Evolutionary conservation across 64 coral and sea anemone species (phyloP).

Genomic region (Montipora cactus): DNA sequence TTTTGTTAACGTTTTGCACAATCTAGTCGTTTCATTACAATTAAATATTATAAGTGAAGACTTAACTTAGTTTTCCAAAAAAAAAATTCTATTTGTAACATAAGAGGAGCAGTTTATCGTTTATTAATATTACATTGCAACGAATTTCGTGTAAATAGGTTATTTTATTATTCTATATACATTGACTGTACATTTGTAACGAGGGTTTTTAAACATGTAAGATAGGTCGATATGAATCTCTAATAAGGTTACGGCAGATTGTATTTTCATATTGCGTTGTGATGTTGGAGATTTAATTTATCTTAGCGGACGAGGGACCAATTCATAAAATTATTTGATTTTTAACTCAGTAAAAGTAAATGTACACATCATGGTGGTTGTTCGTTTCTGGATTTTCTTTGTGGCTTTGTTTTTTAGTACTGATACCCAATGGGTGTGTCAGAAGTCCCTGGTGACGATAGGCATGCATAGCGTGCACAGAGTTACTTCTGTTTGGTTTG

Average conservation of each 20-base stretch:
- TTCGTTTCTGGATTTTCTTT: background rate
- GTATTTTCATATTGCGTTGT: constrained; percentile 56
- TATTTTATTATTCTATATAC: constrained; percentile 57
- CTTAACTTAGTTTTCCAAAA: constrained; percentile 10
- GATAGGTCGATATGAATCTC: constrained; percentile 1
- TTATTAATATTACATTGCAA: constrained; percentile 39
- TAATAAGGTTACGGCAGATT: constrained; percentile 16
- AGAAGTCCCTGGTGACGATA: too few relatives aligned
- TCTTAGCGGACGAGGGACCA: background rate
- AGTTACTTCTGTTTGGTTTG: too few relatives aligned
- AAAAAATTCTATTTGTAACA: constrained; percentile 51
- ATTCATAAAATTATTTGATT: constrained; percentile 37
- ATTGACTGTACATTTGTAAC: constrained; percentile 15
- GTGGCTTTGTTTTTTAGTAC: background rate
- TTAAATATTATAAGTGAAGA: background rate
- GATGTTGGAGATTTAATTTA: constrained; percentile 36
- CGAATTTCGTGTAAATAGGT: constrained; percentile 39
- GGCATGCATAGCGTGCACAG: too few relatives aligned
- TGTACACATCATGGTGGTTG: background rate
- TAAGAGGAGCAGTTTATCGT: constrained; percentile 63
- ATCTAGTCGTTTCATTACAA: background rate
- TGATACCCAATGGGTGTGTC: too few relatives aligned
- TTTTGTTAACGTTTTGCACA: background rate
- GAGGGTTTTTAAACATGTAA: constrained; percentile 37
- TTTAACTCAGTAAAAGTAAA: constrained; percentile 32